Evolutionary conservation across 2,888 invertebrate species (phyloP).

Genomic region (Pardosa pseudoannulata): DNA sequence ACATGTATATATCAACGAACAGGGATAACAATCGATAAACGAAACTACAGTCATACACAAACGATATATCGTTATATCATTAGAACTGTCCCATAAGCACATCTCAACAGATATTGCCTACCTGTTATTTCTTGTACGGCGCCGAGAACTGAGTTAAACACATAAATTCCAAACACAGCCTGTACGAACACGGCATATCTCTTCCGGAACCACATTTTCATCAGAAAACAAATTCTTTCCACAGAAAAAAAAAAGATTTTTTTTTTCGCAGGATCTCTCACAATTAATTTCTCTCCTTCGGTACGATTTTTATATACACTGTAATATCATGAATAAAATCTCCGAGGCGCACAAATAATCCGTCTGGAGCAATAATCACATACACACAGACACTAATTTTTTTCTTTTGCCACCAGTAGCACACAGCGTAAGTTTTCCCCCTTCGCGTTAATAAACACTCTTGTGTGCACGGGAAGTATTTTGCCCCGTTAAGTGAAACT

Average conservation of each 20-base stretch:
- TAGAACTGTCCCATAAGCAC: no score
- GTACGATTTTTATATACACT: background rate
- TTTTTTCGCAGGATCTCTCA: no score
- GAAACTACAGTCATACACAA: no score
- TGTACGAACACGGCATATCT: background rate
- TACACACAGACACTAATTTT: background rate
- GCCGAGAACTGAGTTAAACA: conserved; percentile 10
- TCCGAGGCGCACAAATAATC: background rate
- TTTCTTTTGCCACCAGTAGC: background rate
- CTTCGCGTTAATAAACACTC: background rate
- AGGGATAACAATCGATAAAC: no score
- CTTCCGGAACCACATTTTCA: background rate
- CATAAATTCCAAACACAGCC: conserved; percentile 57
- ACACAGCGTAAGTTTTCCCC: no score
- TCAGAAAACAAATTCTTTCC: no score
- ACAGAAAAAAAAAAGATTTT: no score
- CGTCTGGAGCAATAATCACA: background rate
- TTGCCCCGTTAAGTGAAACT: conserved; percentile 10
- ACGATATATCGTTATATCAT: no score
- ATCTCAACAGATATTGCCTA: no score
- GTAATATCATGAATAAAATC: background rate
- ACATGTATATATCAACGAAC: no score
- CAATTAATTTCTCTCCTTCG: no score
- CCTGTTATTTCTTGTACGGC: conserved; percentile 58
- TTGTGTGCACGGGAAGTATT: background rate